Evolutionary conservation across 2,797 vertebrate genomes (phyloP).

Genomic region (Luscinia megarhynchos): DNA sequence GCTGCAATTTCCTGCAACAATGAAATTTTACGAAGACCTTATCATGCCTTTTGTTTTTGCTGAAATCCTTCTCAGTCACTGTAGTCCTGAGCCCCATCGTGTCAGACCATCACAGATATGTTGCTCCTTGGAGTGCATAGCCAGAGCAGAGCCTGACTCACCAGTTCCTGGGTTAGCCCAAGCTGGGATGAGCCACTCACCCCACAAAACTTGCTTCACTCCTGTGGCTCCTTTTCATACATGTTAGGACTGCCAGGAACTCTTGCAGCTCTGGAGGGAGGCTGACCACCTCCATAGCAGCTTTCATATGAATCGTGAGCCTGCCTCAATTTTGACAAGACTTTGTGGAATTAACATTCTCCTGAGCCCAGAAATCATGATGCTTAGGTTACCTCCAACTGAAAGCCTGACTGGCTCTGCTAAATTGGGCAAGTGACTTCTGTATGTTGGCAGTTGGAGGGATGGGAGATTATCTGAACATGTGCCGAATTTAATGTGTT

Average conservation of each 20-base stretch:
- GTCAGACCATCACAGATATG: background rate
- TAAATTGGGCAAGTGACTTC: background rate
- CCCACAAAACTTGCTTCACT: background rate
- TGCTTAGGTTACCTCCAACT: background rate
- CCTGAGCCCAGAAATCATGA: background rate
- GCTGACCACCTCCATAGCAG: background rate
- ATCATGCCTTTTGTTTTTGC: background rate
- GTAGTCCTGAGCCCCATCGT: background rate
- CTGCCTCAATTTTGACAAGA: background rate
- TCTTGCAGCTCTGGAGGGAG: background rate
- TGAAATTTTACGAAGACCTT: background rate
- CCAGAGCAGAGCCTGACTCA: background rate
- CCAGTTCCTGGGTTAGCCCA: background rate
- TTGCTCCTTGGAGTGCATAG: background rate
- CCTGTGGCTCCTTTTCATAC: background rate
- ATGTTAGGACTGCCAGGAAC: background rate
- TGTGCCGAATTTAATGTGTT: background rate
- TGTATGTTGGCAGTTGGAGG: background rate
- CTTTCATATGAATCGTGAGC: background rate
- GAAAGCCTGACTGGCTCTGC: background rate
- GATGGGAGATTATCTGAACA: background rate
- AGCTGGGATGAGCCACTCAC: fast-evolving
- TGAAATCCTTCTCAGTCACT: background rate
- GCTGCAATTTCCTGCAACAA: background rate
- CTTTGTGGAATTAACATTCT: background rate